phyloP scores from a whole-genome alignment of 1,140 invertebrate species.

The Monochamus saltuarius region DNA sequence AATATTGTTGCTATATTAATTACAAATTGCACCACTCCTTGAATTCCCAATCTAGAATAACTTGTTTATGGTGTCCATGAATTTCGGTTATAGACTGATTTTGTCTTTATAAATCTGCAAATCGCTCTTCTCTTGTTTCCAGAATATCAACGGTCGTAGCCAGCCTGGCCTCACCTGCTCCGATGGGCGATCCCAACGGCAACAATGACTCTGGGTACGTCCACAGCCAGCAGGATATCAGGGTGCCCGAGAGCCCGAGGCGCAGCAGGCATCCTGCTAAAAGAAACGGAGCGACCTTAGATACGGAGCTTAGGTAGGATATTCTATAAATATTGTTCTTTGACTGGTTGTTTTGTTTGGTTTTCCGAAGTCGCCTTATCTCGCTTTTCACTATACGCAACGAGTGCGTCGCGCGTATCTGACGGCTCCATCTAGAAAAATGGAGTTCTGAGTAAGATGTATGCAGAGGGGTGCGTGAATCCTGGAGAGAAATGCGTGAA shows the following conservation, averaged over 20 bases:
- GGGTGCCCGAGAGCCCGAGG: constrained; percentile 58
- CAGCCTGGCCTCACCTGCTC: constrained; percentile 56
- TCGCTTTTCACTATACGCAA: background rate
- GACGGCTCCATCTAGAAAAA: too few relatives aligned
- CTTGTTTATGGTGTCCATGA: too few relatives aligned
- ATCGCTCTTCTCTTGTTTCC: constrained; percentile 32
- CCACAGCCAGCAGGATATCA: constrained; percentile 62
- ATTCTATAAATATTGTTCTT: constrained; percentile 16
- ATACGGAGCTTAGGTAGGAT: constrained; percentile 48
- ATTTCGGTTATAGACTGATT: too few relatives aligned
- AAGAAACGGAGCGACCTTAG: constrained; percentile 47
- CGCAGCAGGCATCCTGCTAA: constrained; percentile 36
- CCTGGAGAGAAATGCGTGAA: too few relatives aligned
- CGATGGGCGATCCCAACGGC: constrained; percentile 67
- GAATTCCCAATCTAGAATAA: too few relatives aligned
- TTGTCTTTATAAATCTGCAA: too few relatives aligned
- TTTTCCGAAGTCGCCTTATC: background rate
- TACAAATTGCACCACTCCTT: too few relatives aligned
- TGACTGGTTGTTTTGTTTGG: background rate
- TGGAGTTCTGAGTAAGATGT: too few relatives aligned
- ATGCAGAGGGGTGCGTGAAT: too few relatives aligned
- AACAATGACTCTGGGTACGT: constrained; percentile 81
- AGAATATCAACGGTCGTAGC: constrained; percentile 58
- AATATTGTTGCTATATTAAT: too few relatives aligned
- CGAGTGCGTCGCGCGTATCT: too few relatives aligned